Evolutionary conservation across 2,888 invertebrate genomes (phyloP), one percentile per base, ranked within the genome.

Genomic region (Pandemis heparana): DNA sequence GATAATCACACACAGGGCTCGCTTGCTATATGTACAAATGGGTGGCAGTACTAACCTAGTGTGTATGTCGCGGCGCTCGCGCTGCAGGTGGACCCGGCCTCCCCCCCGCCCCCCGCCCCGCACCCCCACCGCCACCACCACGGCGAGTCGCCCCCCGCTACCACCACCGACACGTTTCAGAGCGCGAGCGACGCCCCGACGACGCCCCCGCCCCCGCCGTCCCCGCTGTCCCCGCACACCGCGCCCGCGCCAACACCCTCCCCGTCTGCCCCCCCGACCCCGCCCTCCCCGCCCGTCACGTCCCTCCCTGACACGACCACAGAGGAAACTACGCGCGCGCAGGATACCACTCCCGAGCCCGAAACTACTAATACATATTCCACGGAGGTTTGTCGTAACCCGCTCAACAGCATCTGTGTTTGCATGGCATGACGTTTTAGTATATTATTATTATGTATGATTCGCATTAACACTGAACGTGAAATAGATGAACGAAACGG

Each of bases 351-450:
- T 80, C 86, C 89, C 79, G 92, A 87, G 87, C 84, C 85, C 84
- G 83, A 85, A 84, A 86, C 93, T 79, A 90, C 92, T 89, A 89
- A 90, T 90, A 87, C 90, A 84, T 92, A 87, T 90, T 88, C 88
- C 81, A 89, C 92, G 83, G 93, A 94, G 94, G 94, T 94, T 94
- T 92, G 94, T 94, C 91, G 89, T 89, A 87, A 87, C 89, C 87
- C 85, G 86, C 87, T 89, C 80, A 83, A 83, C 80, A 78, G 88
- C 87, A 88, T 89, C 65, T 82, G 77, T 81, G 84, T 83, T 82
- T 76, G 76, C 75, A 74, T 78, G 79, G 79, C 75, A 80, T 84
- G 70, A 83, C 82, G 83, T 83, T 78, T 78, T 81, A 76, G 79
- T 81, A 81, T 80, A 2, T 32, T 32, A 32, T 32, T n/a, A n/a